These are phyloP conservation scores for Prunella strophiata DNA, from an alignment of 2,797 vertebrate species.

Conservation along the genomic window DNA sequence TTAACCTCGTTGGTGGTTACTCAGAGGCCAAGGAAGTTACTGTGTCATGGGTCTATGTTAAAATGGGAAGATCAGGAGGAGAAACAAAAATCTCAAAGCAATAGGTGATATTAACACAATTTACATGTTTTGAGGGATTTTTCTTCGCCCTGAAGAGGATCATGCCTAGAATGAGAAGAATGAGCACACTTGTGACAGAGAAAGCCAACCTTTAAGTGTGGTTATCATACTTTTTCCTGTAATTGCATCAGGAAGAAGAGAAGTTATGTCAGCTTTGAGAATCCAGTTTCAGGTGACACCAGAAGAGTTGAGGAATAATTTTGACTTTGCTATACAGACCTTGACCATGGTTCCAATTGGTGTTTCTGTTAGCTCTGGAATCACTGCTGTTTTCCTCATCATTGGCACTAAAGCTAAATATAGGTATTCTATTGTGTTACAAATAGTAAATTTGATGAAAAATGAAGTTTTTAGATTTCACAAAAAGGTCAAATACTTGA, in stretches of 20 bases:
- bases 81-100: not conserved
- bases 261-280: not conserved
- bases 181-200: not conserved
- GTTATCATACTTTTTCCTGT: not conserved
- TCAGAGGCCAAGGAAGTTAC: not conserved
- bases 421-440: not conserved
- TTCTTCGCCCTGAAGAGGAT: not conserved
- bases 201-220: not conserved
- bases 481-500: not conserved
- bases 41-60: not conserved
- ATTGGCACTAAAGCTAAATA: not conserved
- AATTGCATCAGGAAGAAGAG: not conserved
- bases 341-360: not conserved
- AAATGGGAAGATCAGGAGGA: not conserved
- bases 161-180: not conserved
- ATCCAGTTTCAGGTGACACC: not conserved
- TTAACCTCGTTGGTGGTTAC: not conserved
- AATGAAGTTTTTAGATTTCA: not conserved
- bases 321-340: not conserved
- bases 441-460: not conserved
- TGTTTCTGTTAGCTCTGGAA: not conserved
- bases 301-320: not conserved
- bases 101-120: not conserved
- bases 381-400: not conserved
- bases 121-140: not conserved